Conservation (phyloP, 2,797 vertebrate genomes). For the Pelobates cultripes region DNA sequence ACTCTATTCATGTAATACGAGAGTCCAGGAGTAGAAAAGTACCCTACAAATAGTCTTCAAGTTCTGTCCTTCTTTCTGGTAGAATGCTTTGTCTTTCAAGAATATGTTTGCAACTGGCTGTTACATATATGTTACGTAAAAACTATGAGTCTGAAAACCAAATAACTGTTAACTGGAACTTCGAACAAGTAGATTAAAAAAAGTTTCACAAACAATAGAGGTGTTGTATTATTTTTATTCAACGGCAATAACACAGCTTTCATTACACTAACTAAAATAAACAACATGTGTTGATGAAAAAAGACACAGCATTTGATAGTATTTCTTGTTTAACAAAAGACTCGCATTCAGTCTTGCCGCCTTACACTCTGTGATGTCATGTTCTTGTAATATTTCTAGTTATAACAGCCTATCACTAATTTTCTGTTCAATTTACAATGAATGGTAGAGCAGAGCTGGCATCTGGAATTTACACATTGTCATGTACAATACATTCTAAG, state of each 20-base stretch:
- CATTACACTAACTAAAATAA: not conserved
- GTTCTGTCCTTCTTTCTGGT: too few relatives aligned
- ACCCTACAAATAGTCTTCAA: too few relatives aligned
- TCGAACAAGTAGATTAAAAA: not conserved
- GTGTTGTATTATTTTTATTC: conserved; percentile 32
- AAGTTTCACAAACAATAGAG: conserved; percentile 9
- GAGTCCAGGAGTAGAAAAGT: too few relatives aligned
- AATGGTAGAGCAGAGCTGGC: not conserved
- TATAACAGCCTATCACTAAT: conserved; percentile 19
- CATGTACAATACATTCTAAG: too few relatives aligned
- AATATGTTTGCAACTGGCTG: too few relatives aligned
- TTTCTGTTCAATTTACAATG: conserved; percentile 14
- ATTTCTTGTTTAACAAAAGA: not conserved
- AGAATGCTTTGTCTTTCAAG: too few relatives aligned
- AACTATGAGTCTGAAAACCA: not conserved
- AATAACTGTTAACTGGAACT: not conserved
- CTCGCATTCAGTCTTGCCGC: not conserved
- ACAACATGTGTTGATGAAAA: conserved; percentile 22
- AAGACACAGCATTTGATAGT: not conserved
- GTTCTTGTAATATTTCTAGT: conserved; percentile 7
- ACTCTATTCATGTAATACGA: too few relatives aligned
- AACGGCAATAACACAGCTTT: conserved; percentile 26
- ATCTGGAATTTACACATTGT: not conserved
- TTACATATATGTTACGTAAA: not conserved
- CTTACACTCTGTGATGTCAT: not conserved